phyloP scores from a whole-genome alignment of 2,113 vertebrate genomes.

The Rhombomys opimus region DNA sequence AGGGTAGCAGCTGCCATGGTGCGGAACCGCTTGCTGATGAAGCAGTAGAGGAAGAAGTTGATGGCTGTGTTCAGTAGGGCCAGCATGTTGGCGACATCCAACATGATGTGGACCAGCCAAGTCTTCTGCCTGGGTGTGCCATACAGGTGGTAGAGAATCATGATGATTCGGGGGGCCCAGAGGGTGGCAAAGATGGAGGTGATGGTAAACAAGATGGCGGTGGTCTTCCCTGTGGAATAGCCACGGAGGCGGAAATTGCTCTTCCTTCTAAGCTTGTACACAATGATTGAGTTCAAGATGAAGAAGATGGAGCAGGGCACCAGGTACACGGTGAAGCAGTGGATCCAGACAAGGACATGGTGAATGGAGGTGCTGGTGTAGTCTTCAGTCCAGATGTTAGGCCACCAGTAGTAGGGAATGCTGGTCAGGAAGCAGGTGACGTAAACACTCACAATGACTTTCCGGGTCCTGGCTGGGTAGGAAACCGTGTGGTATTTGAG shows the following conservation, averaged over 20 bases:
- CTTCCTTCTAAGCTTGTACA: conserved; percentile 93
- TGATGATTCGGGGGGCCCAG: conserved; percentile 95
- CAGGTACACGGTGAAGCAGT: conserved; percentile 95
- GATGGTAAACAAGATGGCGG: conserved; percentile 96
- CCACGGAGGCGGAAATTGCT: conserved; percentile 95
- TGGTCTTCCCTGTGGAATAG: conserved; percentile 97
- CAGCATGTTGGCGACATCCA: conserved; percentile 96
- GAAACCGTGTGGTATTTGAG: conserved; percentile 96
- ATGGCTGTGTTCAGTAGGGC: conserved; percentile 97
- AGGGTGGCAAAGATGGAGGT: conserved; percentile 96
- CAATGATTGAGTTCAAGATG: conserved; percentile 94
- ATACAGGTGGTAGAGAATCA: conserved; percentile 97
- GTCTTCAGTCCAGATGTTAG: conserved; percentile 95
- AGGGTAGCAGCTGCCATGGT: conserved; percentile 94
- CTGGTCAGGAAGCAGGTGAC: conserved; percentile 94
- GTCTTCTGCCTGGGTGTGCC: conserved; percentile 90
- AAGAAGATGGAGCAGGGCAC: conserved; percentile 98
- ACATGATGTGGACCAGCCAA: conserved; percentile 92
- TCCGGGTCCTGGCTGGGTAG: conserved; percentile 95
- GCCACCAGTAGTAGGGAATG: conserved; percentile 98
- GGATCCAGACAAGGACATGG: conserved; percentile 95
- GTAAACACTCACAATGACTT: conserved; percentile 94
- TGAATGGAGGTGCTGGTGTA: conserved; percentile 91
- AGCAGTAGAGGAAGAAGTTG: conserved; percentile 99
- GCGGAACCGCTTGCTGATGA: conserved; percentile 98